Evolutionary conservation across 2,113 vertebrate genomes (phyloP).

Genomic region (Engystomops pustulosus): DNA sequence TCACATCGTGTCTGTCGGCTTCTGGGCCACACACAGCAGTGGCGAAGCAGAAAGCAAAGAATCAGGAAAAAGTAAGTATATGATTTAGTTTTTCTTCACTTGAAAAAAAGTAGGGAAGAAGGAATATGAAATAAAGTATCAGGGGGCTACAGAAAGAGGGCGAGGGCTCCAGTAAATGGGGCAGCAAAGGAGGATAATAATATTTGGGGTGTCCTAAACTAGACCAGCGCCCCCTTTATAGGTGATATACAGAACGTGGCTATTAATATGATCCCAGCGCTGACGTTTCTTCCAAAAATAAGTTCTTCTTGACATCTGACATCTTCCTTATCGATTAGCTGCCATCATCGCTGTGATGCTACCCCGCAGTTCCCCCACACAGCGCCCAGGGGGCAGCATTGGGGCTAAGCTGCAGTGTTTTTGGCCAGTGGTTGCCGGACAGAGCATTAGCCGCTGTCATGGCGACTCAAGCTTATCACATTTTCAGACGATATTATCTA

Average conservation of each 20-base stretch:
- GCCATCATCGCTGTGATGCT: background rate
- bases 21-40: too few relatives aligned
- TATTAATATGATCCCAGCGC: background rate
- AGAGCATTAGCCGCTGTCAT: conserved; percentile 46
- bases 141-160: too few relatives aligned
- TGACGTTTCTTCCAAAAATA: background rate
- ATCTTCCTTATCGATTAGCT: background rate
- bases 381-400: background rate
- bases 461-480: conserved; percentile 39
- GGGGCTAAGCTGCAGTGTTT: background rate
- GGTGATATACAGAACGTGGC: background rate
- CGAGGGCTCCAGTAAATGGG: too few relatives aligned
- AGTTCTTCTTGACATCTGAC: background rate
- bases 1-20: too few relatives aligned
- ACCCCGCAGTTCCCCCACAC: background rate
- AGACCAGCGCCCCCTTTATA: too few relatives aligned
- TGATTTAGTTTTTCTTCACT: too few relatives aligned
- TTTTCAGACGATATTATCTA: conserved; percentile 31
- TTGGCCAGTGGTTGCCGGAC: conserved; percentile 21
- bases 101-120: too few relatives aligned
- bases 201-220: too few relatives aligned
- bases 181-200: too few relatives aligned
- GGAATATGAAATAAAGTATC: too few relatives aligned
- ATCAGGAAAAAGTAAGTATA: too few relatives aligned
- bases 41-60: too few relatives aligned